A percentile compares a stretch with the other conserved stretches of the same genome.
Evolutionary conservation across 2,888 invertebrate species (phyloP).

Genomic region (Unio pictorum): DNA sequence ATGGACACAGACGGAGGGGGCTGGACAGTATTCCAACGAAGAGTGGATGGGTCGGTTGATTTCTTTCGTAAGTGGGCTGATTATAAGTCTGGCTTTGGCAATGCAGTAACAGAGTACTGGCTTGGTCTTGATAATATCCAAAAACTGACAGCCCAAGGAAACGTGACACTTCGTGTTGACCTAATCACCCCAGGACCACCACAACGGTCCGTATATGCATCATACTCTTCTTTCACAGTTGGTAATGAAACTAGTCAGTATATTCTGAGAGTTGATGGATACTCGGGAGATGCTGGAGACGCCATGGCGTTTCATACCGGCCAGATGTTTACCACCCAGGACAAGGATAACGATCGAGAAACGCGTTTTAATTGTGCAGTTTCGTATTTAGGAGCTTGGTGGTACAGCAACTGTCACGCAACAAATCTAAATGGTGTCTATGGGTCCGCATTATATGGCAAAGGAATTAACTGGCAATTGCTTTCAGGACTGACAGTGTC

Average conservation of each 20-base stretch:
- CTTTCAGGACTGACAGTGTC: slow-evolving; percentile 6
- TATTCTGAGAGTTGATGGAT: slow-evolving; percentile 7
- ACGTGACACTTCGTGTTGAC: slow-evolving; percentile 11
- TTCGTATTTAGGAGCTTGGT: slow-evolving; percentile 16
- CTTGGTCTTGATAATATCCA: slow-evolving; percentile 13
- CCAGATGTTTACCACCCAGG: slow-evolving; percentile 14
- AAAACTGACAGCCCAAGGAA: slow-evolving; percentile 3
- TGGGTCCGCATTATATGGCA: slow-evolving; percentile 2
- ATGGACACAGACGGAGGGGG: slow-evolving; percentile 13
- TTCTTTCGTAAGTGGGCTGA: slow-evolving; percentile 15
- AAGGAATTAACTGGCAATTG: slow-evolving; percentile 19
- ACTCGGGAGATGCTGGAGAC: slow-evolving; percentile 15
- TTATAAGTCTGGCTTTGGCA: slow-evolving; percentile 19
- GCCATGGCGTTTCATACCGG: slow-evolving; percentile 2
- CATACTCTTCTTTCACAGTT: slow-evolving; percentile 9
- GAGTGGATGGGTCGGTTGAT: slow-evolving; percentile 8
- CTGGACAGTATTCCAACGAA: slow-evolving; percentile 23
- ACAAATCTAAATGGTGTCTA: slow-evolving; percentile 19
- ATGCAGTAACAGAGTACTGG: slow-evolving; percentile 16
- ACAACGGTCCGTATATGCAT: slow-evolving; percentile 1
- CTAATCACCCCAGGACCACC: slow-evolving; percentile 4
- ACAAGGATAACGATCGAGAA: slow-evolving; percentile 12
- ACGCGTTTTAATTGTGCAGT: slow-evolving; percentile 9
- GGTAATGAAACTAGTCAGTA: slow-evolving; percentile 2
- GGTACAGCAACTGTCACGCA: slow-evolving; percentile 13